Base-by-base conservation (phyloP, 1,140 invertebrate genomes). In the Myzus persicae region DNA sequence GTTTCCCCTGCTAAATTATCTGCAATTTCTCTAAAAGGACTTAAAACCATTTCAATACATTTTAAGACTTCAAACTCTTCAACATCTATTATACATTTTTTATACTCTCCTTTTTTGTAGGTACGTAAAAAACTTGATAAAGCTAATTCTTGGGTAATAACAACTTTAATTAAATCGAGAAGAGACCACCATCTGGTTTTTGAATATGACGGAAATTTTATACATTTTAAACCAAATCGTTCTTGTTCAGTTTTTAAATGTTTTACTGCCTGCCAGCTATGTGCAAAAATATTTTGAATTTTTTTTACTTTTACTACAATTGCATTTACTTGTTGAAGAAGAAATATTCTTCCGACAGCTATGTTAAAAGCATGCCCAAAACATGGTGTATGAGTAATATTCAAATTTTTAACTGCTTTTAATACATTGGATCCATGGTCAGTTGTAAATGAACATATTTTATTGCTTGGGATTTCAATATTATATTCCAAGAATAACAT, bases 181-280 rank as follows among this genome's bases (percentile, higher is more conserved):
- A 82, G 38, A 38, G 81, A 82, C 38, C 36, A 82, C 81, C 81
- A 82, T 82, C 81, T 82, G 38, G 81, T 82, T 82, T 38, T 82
- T 7, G 81, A 82, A 40, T 82, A 82, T 38, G 81, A 82, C 9
- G 67, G 67, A 18, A 76, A n/a, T 18, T 82, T 40, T 38, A 82
- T 7, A 31, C 26, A 18, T 82, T 82, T 82, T 82, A 82, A 82
- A 18, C 36, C 14, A 82, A 82, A 82, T 31, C 81, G 36, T 22
- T 82, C 38, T 82, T 82, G 81, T 20, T 82, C 38, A 24, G 38
- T 40, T 82, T 82, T 40, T 20, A 82, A 22, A 6, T 82, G 22
- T 40, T 20, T 82, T 6, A 38, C 38, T 22, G 81, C 81, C 26
- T 82, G 81, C 81, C 81, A 82, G 38, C 81, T 82, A 82, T 82